A percentile compares a stretch with the other conserved stretches of the same genome.
Evolutionary conservation across 2,888 invertebrate genomes (phyloP).

Genomic region (Melitaea athalia): DNA sequence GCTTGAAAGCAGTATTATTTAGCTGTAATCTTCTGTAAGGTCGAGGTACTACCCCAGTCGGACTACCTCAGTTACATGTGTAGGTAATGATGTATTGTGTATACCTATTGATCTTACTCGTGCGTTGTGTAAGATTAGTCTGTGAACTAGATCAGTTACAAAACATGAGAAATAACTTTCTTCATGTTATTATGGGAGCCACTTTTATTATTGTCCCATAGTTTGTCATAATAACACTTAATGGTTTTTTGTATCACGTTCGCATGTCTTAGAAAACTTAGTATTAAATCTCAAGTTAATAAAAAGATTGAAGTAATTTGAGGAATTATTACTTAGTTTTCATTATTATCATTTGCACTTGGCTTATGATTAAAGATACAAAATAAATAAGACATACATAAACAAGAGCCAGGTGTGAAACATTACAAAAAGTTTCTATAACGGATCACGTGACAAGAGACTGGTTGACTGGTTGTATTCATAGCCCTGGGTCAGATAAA

Average conservation of each 20-base stretch:
- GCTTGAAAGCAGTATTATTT: too few relatives aligned
- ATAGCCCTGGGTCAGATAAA: neutral
- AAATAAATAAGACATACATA: neutral
- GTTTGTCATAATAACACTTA: neutral
- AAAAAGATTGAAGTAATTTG: too few relatives aligned
- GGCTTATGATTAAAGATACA: neutral
- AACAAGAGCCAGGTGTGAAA: neutral
- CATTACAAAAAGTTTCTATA: neutral
- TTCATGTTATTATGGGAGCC: conserved; percentile 12
- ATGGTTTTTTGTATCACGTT: neutral
- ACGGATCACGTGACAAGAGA: neutral
- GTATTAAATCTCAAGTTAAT: too few relatives aligned
- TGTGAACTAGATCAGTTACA: conserved; percentile 38
- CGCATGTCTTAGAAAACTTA: too few relatives aligned
- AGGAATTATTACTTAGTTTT: neutral
- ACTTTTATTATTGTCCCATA: neutral
- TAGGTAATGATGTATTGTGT: too few relatives aligned
- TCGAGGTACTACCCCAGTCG: too few relatives aligned
- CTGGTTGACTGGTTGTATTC: neutral
- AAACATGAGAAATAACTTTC: conserved; percentile 29
- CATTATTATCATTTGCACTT: too few relatives aligned
- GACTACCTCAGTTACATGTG: too few relatives aligned
- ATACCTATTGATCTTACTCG: neutral
- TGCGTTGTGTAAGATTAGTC: conserved; percentile 24
- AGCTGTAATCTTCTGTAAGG: too few relatives aligned